A percentile compares a stretch with the other conserved stretches of the same genome.
These are phyloP conservation scores for Diabrotica undecimpunctata DNA, from an alignment of 1,140 invertebrate genomes.

Conservation along the genomic window DNA sequence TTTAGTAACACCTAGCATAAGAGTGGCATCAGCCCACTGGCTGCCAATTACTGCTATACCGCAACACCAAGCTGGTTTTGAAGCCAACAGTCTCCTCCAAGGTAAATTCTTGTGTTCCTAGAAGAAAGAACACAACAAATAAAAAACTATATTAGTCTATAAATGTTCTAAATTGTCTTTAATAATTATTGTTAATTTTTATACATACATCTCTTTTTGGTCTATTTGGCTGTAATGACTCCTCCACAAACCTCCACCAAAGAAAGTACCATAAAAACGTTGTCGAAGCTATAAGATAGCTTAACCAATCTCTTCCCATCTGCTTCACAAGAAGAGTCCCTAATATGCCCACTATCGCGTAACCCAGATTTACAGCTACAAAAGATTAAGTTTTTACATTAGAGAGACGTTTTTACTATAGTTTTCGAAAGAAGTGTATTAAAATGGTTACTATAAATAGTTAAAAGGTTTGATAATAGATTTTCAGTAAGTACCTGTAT, in stretches of 20 bases:
- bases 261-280: conserved; percentile 64
- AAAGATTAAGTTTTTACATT: conserved; percentile 3
- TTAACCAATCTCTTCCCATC: conserved; percentile 56
- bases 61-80: conserved; percentile 58
- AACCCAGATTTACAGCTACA: conserved; percentile 56
- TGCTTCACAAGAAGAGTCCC: conserved; percentile 53
- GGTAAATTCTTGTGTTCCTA: conserved; percentile 49
- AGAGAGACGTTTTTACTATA: neutral
- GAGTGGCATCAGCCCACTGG: conserved; percentile 59
- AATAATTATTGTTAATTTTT: neutral
- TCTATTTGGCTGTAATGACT: conserved; percentile 48
- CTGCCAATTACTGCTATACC: conserved; percentile 58
- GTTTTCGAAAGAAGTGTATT: neutral
- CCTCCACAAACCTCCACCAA: conserved; percentile 65
- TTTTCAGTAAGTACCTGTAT: conserved; percentile 48
- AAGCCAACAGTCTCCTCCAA: conserved; percentile 55
- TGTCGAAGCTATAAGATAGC: conserved; percentile 55
- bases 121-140: conserved; percentile 5
- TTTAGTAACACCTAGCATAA: conserved; percentile 57
- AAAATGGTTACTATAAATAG: too few relatives aligned
- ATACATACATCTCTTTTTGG: conserved; percentile 43
- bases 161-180: neutral
- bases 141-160: neutral
- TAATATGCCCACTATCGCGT: conserved; percentile 55
- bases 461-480: too few relatives aligned